Percentiles rank a stretch among this genome's conserved stretches.
Evolutionary conservation across 2,113 vertebrate species (phyloP).

Genomic region (Hippolais icterina): DNA sequence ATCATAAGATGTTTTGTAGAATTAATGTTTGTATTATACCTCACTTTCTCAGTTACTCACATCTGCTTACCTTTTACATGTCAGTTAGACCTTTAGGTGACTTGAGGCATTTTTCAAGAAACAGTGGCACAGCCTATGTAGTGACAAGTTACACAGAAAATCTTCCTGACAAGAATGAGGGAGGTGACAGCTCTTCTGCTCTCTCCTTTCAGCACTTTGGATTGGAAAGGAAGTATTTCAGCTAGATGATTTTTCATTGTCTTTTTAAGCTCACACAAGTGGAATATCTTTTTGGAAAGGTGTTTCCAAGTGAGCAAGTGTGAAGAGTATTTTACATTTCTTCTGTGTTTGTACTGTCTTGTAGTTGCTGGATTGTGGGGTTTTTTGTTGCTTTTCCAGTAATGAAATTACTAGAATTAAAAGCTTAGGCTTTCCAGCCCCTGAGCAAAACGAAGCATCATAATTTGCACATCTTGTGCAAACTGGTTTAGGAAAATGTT

Average conservation of each 20-base stretch:
- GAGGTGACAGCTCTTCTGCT: background rate
- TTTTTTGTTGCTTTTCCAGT: background rate
- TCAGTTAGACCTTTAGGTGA: background rate
- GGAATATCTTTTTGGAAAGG: background rate
- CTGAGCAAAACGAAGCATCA: background rate
- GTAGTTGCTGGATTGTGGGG: fast-evolving
- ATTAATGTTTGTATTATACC: background rate
- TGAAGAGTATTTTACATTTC: background rate
- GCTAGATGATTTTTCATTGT: background rate
- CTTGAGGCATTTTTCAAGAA: background rate
- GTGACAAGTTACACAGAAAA: background rate
- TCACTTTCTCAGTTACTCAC: background rate
- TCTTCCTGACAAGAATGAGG: background rate
- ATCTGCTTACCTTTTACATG: background rate
- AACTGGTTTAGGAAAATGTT: background rate
- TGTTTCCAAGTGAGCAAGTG: background rate
- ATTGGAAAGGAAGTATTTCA: background rate
- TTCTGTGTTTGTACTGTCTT: background rate
- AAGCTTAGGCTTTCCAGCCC: background rate
- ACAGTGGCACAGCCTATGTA: background rate
- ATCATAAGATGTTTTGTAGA: background rate
- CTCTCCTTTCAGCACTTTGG: background rate
- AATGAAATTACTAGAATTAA: background rate
- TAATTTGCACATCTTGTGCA: background rate
- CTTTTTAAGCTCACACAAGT: background rate